Conservation (phyloP, 2,888 invertebrate genomes). For the Leptinotarsa juncta region DNA sequence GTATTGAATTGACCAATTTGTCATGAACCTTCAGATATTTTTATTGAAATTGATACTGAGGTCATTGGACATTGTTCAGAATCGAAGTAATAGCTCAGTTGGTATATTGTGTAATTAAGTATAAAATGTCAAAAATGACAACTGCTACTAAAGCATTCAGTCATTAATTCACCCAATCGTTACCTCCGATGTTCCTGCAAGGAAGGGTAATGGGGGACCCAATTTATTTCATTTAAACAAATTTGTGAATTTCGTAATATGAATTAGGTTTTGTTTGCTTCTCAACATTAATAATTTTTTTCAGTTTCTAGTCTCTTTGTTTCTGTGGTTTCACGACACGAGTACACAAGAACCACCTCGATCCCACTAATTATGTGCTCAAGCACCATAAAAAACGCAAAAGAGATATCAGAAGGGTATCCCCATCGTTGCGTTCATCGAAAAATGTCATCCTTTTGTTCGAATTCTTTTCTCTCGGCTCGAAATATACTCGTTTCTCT, state of each 20-base stretch:
- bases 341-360: neutral
- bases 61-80: neutral
- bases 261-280: too few relatives aligned
- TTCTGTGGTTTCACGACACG: neutral
- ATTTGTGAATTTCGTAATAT: too few relatives aligned
- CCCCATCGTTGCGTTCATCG: conserved; percentile 6
- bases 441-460: conserved; percentile 19
- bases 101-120: neutral
- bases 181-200: too few relatives aligned
- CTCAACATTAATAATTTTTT: too few relatives aligned
- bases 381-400: conserved; percentile 2
- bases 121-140: too few relatives aligned
- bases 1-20: neutral
- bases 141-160: too few relatives aligned
- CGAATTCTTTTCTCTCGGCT: conserved; percentile 6
- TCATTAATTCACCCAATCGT: neutral
- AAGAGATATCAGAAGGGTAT: conserved; percentile 12
- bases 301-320: too few relatives aligned
- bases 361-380: conserved; percentile 6
- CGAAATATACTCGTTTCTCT: conserved; percentile 12
- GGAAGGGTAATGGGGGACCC: too few relatives aligned
- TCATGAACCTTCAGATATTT: neutral
- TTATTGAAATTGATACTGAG: neutral
- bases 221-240: too few relatives aligned
- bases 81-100: neutral